A percentile compares a stretch with the other conserved stretches of the same genome.
Conservation (phyloP, 30 jellyfish, hydroid and myxozoan species). For the Pelagia noctiluca region DNA sequence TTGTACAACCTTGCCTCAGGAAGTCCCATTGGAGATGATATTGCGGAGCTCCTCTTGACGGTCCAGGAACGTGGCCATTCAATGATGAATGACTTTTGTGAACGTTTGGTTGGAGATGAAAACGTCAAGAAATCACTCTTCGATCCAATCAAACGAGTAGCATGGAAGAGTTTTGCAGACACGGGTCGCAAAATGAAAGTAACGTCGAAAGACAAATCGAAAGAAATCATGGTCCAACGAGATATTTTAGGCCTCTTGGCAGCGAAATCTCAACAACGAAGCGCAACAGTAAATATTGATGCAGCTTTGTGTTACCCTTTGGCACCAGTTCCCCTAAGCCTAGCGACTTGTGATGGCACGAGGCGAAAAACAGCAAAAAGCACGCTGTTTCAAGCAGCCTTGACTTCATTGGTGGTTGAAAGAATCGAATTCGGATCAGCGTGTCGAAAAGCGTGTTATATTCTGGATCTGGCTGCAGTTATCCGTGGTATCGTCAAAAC, state of each 20-base stretch:
- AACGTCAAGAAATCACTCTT: background rate
- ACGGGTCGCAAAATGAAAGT: slow-evolving; percentile 11
- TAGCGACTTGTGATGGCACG: slow-evolving; percentile 22
- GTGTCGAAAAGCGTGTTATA: background rate
- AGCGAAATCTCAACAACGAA: slow-evolving; percentile 17
- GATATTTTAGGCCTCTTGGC: slow-evolving; percentile 10
- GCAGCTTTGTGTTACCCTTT: background rate
- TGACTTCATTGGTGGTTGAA: background rate
- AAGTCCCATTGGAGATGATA: slow-evolving; percentile 60
- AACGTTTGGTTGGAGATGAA: background rate
- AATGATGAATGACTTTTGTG: slow-evolving; percentile 35
- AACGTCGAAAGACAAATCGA: slow-evolving; percentile 3
- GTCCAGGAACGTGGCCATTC: slow-evolving; percentile 40
- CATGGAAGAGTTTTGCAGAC: slow-evolving; percentile 37
- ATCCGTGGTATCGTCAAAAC: slow-evolving; percentile 23
- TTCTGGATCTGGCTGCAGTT: slow-evolving; percentile 22
- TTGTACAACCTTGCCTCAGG: slow-evolving; percentile 64
- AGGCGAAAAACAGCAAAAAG: slow-evolving; percentile 22
- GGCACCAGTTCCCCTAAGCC: slow-evolving; percentile 20
- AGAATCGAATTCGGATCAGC: slow-evolving; percentile 7
- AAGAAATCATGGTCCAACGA: slow-evolving; percentile 19
- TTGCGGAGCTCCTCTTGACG: slow-evolving; percentile 39
- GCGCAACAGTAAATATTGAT: slow-evolving; percentile 15
- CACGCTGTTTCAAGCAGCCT: slow-evolving; percentile 13
- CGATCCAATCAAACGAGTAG: slow-evolving; percentile 31